phyloP scores from a whole-genome alignment of 2,797 vertebrate species.

The Artibeus jamaicensis region DNA sequence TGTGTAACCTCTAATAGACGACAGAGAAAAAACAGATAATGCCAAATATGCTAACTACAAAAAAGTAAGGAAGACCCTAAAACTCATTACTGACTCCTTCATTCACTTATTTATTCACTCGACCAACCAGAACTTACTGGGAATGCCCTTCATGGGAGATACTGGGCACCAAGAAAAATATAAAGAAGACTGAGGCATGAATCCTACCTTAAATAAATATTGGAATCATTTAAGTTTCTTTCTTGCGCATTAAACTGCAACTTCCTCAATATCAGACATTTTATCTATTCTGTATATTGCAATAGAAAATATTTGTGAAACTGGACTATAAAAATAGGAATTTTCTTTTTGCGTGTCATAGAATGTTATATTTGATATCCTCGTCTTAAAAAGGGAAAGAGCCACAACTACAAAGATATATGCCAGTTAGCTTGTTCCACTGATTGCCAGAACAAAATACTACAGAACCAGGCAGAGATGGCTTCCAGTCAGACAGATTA shows the following conservation, averaged over 20 bases:
- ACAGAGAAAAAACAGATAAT: not conserved
- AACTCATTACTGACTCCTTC: not conserved
- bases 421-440: not conserved
- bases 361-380: not conserved
- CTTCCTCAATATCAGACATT: slow-evolving; percentile 10
- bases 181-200: not conserved
- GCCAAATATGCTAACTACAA: not conserved
- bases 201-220: not conserved
- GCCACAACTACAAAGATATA: not conserved
- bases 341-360: not conserved
- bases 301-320: not conserved
- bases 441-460: not conserved
- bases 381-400: not conserved
- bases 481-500: not conserved
- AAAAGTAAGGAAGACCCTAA: not conserved
- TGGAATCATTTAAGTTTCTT: not conserved
- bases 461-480: not conserved
- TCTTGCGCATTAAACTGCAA: not conserved
- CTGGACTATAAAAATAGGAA: not conserved
- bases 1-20: not conserved
- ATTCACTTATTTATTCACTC: not conserved
- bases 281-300: not conserved
- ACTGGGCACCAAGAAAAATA: not conserved
- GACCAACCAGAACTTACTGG: not conserved
- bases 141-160: not conserved